Evolutionary conservation across 1,140 invertebrate species (phyloP).

Genomic region (Sarcophaga peregrina): DNA sequence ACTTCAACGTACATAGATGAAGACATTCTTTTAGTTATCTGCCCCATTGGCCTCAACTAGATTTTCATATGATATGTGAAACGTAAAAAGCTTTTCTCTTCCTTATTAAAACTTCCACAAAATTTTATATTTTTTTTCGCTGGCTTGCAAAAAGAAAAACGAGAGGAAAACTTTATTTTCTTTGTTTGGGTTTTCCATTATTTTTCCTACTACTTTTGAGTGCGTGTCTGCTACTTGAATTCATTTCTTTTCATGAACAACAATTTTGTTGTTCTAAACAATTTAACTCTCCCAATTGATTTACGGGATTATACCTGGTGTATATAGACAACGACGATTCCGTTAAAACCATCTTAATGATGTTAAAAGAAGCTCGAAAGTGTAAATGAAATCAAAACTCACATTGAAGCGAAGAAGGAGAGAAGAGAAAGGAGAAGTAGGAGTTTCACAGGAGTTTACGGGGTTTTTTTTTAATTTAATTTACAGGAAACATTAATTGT

Average conservation of each 20-base stretch:
- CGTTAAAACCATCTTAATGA: not conserved
- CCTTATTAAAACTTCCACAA: not conserved
- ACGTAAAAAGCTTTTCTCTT: constrained; percentile 31
- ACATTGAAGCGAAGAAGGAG: too few relatives aligned
- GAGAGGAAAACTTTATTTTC: too few relatives aligned
- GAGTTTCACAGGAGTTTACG: not conserved
- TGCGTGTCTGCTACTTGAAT: too few relatives aligned
- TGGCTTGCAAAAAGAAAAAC: not conserved
- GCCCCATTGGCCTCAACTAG: too few relatives aligned
- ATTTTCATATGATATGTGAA: too few relatives aligned
- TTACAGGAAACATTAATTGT: not conserved
- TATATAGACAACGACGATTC: not conserved
- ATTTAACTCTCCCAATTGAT: constrained; percentile 26
- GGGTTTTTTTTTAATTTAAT: not conserved
- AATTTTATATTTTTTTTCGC: not conserved
- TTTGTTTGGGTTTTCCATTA: not conserved
- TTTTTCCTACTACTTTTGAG: not conserved
- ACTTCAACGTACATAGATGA: too few relatives aligned
- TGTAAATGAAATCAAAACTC: too few relatives aligned
- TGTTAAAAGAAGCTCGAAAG: not conserved
- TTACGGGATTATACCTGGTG: constrained; percentile 28
- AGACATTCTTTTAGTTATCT: too few relatives aligned
- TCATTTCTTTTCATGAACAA: not conserved
- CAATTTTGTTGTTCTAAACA: constrained; percentile 37
- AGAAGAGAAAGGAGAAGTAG: too few relatives aligned